Evolutionary conservation across 2,113 vertebrate species (phyloP).

Genomic region (Sisor rabdophorus): DNA sequence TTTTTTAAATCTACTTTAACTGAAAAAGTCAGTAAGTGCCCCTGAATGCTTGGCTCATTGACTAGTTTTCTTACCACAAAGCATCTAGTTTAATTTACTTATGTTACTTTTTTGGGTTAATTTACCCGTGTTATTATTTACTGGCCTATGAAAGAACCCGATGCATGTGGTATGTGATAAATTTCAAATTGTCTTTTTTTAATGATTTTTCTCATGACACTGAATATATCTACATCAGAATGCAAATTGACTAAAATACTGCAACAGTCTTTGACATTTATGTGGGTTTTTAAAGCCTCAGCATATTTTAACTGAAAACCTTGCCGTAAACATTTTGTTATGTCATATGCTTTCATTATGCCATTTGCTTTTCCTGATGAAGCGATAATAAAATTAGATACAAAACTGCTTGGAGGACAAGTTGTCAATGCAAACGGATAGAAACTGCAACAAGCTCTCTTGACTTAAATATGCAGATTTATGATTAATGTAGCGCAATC

Average conservation of each 20-base stretch:
- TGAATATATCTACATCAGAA: slow-evolving; percentile 18
- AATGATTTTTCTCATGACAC: slow-evolving; percentile 16
- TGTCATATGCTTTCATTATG: slow-evolving; percentile 20
- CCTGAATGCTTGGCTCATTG: slow-evolving; percentile 66
- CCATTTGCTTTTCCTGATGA: slow-evolving; percentile 16
- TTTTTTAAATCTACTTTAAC: no score
- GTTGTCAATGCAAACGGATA: slow-evolving; percentile 48
- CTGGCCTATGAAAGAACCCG: slow-evolving; percentile 69
- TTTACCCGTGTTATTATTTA: no score
- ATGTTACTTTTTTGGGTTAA: slow-evolving; percentile 37
- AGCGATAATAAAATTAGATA: slow-evolving; percentile 34
- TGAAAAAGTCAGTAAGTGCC: no score
- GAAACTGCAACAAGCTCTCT: slow-evolving; percentile 37
- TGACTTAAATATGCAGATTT: slow-evolving; percentile 59
- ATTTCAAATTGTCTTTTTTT: neutral
- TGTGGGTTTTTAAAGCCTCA: slow-evolving; percentile 26
- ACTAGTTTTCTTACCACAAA: slow-evolving; percentile 67
- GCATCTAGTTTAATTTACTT: slow-evolving; percentile 66
- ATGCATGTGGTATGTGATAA: slow-evolving; percentile 51
- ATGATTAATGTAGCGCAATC: slow-evolving; percentile 59
- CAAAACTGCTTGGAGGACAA: slow-evolving; percentile 39
- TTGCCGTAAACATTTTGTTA: slow-evolving; percentile 15
- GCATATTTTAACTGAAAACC: slow-evolving; percentile 35
- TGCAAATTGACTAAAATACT: slow-evolving; percentile 28
- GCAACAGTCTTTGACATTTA: slow-evolving; percentile 27